These are phyloP conservation scores for Apoda limacodes DNA, from an alignment of 2,888 invertebrate genomes.

Conservation along the genomic window DNA sequence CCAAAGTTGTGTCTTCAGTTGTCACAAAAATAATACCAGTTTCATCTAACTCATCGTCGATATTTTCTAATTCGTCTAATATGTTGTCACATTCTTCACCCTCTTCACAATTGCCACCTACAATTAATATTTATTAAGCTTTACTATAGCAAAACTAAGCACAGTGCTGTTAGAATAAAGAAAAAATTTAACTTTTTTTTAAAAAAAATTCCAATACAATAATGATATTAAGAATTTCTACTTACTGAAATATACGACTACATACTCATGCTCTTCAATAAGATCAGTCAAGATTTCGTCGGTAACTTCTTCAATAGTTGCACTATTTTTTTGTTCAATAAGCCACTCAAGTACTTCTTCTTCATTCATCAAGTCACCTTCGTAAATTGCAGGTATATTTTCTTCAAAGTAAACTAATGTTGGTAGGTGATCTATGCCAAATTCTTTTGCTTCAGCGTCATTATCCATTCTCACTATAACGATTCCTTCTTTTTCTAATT, in stretches of 20 bases:
- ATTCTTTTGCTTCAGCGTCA: slow-evolving; percentile 90
- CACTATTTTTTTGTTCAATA: slow-evolving; percentile 87
- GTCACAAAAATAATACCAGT: slow-evolving; percentile 94
- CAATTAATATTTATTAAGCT: slow-evolving; percentile 15
- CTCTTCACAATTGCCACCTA: slow-evolving; percentile 86
- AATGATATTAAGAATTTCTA: too few species aligned
- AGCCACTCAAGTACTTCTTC: slow-evolving; percentile 93
- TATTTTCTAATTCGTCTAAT: slow-evolving; percentile 87
- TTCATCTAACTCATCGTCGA: slow-evolving; percentile 93
- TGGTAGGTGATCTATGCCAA: slow-evolving; percentile 89
- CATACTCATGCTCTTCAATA: slow-evolving; percentile 92
- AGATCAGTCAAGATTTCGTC: slow-evolving; percentile 89
- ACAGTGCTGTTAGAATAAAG: background rate
- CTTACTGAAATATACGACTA: slow-evolving; percentile 93
- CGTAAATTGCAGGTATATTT: slow-evolving; percentile 90
- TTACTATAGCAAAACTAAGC: slow-evolving; percentile 3
- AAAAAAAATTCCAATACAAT: slow-evolving; percentile 1
- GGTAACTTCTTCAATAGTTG: slow-evolving; percentile 94
- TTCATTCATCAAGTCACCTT: slow-evolving; percentile 92
- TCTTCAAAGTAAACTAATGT: slow-evolving; percentile 91
- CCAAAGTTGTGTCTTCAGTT: slow-evolving; percentile 84
- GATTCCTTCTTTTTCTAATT: slow-evolving; percentile 89
- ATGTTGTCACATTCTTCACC: slow-evolving; percentile 90
- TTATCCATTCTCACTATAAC: slow-evolving; percentile 92
- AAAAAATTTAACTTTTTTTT: background rate